Conservation (phyloP, 1,140 invertebrate species). For the Euglossa dilemma region DNA sequence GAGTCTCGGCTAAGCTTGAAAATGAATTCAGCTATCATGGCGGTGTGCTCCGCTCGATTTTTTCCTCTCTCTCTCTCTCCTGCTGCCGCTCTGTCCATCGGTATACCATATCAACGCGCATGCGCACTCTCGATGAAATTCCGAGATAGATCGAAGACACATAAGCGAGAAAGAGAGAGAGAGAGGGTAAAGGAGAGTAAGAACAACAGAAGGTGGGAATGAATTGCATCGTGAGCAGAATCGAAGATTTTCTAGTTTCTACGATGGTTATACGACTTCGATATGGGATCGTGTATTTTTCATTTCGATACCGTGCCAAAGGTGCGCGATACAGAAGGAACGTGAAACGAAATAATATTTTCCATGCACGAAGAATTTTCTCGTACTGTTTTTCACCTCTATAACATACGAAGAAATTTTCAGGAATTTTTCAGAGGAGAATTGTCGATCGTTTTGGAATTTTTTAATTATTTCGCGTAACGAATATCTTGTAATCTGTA, state of each 20-base stretch:
- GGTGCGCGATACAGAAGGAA: background rate
- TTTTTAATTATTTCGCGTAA: too few species aligned
- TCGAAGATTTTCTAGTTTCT: constrained; percentile 25
- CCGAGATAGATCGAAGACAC: constrained; percentile 47
- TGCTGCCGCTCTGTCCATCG: too few species aligned
- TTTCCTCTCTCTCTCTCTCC: constrained; percentile 9
- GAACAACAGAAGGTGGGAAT: constrained; percentile 6
- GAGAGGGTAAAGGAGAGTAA: constrained; percentile 9
- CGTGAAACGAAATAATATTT: background rate
- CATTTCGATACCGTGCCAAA: background rate
- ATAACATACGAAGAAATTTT: too few species aligned
- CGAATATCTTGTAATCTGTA: background rate
- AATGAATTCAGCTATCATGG: constrained; percentile 63
- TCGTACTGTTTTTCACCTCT: too few species aligned
- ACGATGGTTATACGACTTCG: background rate
- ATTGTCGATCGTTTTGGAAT: background rate
- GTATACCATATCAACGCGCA: constrained; percentile 35
- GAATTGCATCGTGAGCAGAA: constrained; percentile 46
- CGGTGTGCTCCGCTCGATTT: constrained; percentile 44
- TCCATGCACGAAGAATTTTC: background rate
- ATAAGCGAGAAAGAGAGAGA: constrained; percentile 9
- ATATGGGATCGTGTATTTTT: background rate
- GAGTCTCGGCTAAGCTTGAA: constrained; percentile 79
- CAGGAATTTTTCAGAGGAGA: background rate
- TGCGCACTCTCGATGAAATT: constrained; percentile 50